Conservation (phyloP, 1,140 invertebrate species). For the Parapsyche elsis region DNA sequence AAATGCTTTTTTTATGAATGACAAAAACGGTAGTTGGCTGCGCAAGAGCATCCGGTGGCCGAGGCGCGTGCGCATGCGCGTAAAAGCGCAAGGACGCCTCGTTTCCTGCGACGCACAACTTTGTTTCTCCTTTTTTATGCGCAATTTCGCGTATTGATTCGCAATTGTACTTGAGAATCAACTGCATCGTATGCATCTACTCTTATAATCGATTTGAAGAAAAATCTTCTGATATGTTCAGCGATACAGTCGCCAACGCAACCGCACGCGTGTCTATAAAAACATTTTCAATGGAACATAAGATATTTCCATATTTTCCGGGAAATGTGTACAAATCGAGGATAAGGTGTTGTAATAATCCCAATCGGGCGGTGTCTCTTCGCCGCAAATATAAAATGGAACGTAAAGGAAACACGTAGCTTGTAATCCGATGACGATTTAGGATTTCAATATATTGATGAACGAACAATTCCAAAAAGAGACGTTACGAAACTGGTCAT, state of each 20-base stretch:
- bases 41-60: constrained; percentile 20
- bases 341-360: too few relatives aligned
- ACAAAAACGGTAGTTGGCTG: constrained; percentile 31
- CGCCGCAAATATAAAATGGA: too few relatives aligned
- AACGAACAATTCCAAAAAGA: neutral
- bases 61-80: constrained; percentile 29
- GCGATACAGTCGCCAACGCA: neutral
- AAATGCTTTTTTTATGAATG: constrained; percentile 27
- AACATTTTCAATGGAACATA: too few relatives aligned
- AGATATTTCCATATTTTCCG: neutral
- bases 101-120: constrained; percentile 36
- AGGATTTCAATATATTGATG: neutral
- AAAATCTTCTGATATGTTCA: neutral
- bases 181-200: neutral
- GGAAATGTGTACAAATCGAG: neutral
- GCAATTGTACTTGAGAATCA: neutral
- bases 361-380: too few relatives aligned
- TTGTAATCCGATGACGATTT: neutral
- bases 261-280: neutral
- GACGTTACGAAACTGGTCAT: neutral
- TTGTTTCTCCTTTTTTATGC: too few relatives aligned
- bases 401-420: neutral
- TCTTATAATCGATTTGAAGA: neutral
- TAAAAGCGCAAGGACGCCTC: constrained; percentile 36
- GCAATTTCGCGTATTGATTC: neutral